Base-by-base conservation (phyloP, 2,888 invertebrate species). In the Drosophila paranaensis region DNA sequence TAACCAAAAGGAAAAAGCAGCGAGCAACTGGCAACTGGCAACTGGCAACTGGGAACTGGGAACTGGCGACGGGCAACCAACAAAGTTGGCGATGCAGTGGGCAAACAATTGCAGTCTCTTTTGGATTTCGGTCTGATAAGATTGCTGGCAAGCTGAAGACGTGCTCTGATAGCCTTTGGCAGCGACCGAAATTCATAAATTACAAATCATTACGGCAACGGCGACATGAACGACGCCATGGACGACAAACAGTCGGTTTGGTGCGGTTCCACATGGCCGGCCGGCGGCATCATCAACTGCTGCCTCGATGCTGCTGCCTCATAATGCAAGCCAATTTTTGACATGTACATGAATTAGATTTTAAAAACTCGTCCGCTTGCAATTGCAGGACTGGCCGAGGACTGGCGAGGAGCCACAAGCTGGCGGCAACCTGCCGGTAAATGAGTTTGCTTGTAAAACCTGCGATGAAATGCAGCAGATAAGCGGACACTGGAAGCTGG, bases 331-430 rank as follows among this genome's bases (percentile, higher is more conserved):
- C 80, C 79, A 74, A 82, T 79, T 82, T 77, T 77, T 89, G 88
- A 89, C 85, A 86, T 88, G 89, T 89, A 91, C 91, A 90, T 90
- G 90, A 90, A 90, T 91, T 91, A 89, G 85, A 89, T 90, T 81
- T 77, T 77, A 80, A 76, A 76, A 81, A 75, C 66, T 73, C 73
- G 71, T 68, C 64, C 66, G 45, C 62, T 60, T 71, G 81, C 81
- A 77, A 71, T 81, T 76, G 80, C 76, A 53, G 72, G 37, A 61
- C 46, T n/a, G 65, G 42, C 46, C 42, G 20, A 20, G 20, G 20
- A 20, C 20, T 20, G 20, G 60, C 57, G 30, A 27, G 53, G 46
- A 53, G 56, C 55, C 46, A 13, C 42, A 65, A 58, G 54, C 61
- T 65, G 71, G 62, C 70, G 66, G 67, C 72, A 73, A 75, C 69